Conservation (phyloP, 2,113 vertebrate genomes). For the Pseudonaja textilis region DNA sequence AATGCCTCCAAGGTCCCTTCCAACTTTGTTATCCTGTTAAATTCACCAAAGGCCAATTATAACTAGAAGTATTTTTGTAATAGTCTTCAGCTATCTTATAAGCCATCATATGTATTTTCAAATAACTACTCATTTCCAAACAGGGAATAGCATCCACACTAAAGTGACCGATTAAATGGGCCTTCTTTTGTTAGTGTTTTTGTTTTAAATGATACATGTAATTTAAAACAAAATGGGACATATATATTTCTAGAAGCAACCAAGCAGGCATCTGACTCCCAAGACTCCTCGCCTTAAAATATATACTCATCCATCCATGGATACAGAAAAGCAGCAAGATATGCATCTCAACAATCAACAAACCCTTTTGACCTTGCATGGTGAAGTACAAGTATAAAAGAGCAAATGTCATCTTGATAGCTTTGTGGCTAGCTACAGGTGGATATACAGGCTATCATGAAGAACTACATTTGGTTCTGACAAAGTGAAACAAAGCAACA, state of each 20-base stretch:
- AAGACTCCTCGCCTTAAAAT: neutral
- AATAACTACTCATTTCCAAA: neutral
- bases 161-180: neutral
- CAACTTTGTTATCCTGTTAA: neutral
- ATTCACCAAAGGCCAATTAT: neutral
- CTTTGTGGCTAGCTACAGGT: neutral
- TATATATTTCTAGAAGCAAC: neutral
- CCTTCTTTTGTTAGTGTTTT: neutral
- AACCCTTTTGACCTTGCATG: neutral
- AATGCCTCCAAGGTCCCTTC: no score
- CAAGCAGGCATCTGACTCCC: neutral
- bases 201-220: neutral
- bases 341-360: neutral
- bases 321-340: neutral
- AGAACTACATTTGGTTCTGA: neutral
- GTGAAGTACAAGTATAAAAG: neutral
- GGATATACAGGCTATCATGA: neutral
- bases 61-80: neutral
- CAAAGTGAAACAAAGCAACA: neutral
- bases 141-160: neutral
- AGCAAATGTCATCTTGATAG: neutral
- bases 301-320: neutral
- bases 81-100: neutral
- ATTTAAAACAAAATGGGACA: neutral
- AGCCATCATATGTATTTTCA: neutral